These are phyloP conservation scores for Dyspetes luteomarginatus DNA, from an alignment of 2,888 invertebrate genomes.

Conservation along the genomic window DNA sequence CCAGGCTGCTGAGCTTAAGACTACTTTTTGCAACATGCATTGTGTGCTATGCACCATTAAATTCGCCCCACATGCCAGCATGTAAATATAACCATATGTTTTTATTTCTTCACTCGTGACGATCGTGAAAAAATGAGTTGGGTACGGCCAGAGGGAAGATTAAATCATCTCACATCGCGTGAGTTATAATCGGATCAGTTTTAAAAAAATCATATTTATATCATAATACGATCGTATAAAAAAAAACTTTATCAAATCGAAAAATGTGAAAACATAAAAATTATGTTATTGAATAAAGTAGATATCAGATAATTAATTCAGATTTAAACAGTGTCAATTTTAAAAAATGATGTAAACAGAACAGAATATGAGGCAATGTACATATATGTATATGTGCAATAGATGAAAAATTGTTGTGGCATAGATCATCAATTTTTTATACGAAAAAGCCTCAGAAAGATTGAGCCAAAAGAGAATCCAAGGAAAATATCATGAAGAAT, in stretches of 20 bases:
- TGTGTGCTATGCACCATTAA: slow-evolving; percentile 4
- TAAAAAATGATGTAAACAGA: too few relatives aligned
- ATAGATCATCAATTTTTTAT: slow-evolving; percentile 29
- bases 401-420: slow-evolving; percentile 31
- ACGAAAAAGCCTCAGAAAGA: slow-evolving; percentile 11
- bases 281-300: too few relatives aligned
- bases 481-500: slow-evolving; percentile 14
- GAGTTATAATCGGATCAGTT: slow-evolving; percentile 16
- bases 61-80: not conserved
- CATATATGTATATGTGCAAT: slow-evolving; percentile 12
- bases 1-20: slow-evolving; percentile 14
- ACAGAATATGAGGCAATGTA: not conserved
- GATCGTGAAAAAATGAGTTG: not conserved
- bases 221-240: too few relatives aligned
- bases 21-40: slow-evolving; percentile 34
- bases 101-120: not conserved
- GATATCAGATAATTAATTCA: too few relatives aligned
- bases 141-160: not conserved
- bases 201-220: too few relatives aligned
- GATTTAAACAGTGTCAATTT: too few relatives aligned
- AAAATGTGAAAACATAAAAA: too few relatives aligned
- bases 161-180: not conserved
- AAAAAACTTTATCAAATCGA: too few relatives aligned
- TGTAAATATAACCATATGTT: not conserved
- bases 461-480: not conserved